Evolutionary conservation across 2,113 vertebrate genomes (phyloP), one percentile per base, ranked within the genome.

Genomic region (Paracanthobrama guichenoti): DNA sequence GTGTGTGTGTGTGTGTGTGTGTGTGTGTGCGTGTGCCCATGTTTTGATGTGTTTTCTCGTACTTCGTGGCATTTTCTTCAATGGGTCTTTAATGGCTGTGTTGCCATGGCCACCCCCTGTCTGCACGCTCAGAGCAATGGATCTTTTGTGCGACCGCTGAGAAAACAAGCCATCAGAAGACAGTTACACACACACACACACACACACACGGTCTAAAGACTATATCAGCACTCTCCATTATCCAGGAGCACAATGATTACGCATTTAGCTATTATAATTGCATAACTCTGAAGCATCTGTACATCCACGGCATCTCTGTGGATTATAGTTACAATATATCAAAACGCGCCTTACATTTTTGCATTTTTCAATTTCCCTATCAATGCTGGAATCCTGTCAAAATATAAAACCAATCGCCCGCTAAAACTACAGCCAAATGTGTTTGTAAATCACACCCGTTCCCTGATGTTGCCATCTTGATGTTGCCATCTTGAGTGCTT

Each of bases 31-130:
- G 7, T 55, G 81, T 72, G 77, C 1, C 3, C 14, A 16, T 16
- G 48, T 50, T 14, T 71, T 42, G 72, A 26, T 74, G 46, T 53
- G 55, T 69, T 62, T 82, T 53, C 59, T 57, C 8, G 9, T 42
- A 44, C 79, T 81, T 82, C 31, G 59, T 81, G 71, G 77, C 53
- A 71, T 85, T 85, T 79, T 81, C 84, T 85, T 81, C 76, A 85
- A 73, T 53, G 57, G 60, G 42, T 82, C 62, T 85, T 48, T 75
- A 87, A 83, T 87, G 74, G 46, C 73, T 48, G 79, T 62, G 87
- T 88, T 88, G 84, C 87, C 76, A 86, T 88, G 84, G 84, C 60
- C 81, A 88, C 84, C 81, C 18, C 64, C 42, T 76, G 76, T 79
- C 55, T 64, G 60, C 69, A 50, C 57, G 83, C 74, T 79, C 59